Evolutionary conservation across 2,113 vertebrate genomes (phyloP).

Genomic region (Pedetes capensis): DNA sequence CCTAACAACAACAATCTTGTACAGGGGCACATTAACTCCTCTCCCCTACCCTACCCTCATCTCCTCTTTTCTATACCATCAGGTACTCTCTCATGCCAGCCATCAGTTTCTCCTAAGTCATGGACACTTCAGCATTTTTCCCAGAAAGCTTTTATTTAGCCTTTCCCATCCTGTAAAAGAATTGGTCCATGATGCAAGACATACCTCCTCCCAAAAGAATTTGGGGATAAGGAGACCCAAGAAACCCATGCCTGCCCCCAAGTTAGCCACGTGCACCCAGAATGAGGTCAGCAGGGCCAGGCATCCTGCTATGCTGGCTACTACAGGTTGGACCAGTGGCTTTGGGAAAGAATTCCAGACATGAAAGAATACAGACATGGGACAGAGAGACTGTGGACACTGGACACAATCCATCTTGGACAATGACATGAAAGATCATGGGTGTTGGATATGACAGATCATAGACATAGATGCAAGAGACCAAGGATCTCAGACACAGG

Average conservation of each 20-base stretch:
- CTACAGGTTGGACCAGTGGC: not conserved
- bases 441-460: not conserved
- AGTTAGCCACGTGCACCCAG: not conserved
- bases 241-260: not conserved
- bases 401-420: not conserved
- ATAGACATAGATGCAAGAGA: not conserved
- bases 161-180: not conserved
- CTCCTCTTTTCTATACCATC: not conserved
- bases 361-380: not conserved
- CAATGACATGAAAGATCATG: not conserved
- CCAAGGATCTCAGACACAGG: too few species aligned
- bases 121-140: not conserved
- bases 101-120: not conserved
- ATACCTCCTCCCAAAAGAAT: too few species aligned
- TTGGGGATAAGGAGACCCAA: accelerated
- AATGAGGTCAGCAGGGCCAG: not conserved
- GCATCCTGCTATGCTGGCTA: not conserved
- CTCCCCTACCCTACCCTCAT: too few species aligned
- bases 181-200: not conserved
- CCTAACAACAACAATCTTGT: too few species aligned
- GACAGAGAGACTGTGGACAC: not conserved
- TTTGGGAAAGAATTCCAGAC: not conserved
- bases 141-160: not conserved
- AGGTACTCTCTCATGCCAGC: not conserved
- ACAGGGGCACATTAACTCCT: too few species aligned